Conservation (phyloP, 2,888 invertebrate genomes). For the Coleophora deauratella region DNA sequence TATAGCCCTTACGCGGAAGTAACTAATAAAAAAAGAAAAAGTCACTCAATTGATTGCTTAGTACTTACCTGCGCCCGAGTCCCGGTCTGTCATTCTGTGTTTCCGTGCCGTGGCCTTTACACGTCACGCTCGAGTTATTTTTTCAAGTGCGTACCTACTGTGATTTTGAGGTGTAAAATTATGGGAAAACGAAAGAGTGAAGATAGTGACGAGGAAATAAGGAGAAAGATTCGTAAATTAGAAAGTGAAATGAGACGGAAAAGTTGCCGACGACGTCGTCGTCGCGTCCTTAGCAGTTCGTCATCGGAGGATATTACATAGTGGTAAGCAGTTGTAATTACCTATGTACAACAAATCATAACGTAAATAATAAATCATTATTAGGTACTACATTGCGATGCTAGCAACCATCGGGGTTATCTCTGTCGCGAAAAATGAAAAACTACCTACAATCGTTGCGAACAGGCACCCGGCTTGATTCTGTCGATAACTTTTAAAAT, state of each 20-base stretch:
- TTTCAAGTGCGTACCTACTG: neutral
- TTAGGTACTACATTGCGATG: neutral
- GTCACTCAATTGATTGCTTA: no score
- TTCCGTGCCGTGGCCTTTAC: neutral
- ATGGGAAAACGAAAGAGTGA: neutral
- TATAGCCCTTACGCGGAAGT: no score
- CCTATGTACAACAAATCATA: neutral
- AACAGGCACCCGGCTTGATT: neutral
- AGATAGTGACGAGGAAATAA: neutral
- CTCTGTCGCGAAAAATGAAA: neutral
- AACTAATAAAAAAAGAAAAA: no score
- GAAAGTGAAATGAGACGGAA: neutral
- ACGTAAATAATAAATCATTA: neutral
- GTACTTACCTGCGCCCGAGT: no score
- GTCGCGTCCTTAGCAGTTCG: neutral
- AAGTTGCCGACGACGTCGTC: neutral
- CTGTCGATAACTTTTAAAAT: neutral
- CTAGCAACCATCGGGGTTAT: conserved; percentile 1
- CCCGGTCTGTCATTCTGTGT: neutral
- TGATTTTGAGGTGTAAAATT: neutral
- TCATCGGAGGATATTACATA: neutral
- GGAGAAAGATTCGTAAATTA: no score
- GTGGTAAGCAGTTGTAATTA: neutral
- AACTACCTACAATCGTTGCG: neutral
- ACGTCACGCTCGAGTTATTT: neutral